Evolutionary conservation across 2,113 vertebrate species (phyloP).

Genomic region (Takifugu flavidus): DNA sequence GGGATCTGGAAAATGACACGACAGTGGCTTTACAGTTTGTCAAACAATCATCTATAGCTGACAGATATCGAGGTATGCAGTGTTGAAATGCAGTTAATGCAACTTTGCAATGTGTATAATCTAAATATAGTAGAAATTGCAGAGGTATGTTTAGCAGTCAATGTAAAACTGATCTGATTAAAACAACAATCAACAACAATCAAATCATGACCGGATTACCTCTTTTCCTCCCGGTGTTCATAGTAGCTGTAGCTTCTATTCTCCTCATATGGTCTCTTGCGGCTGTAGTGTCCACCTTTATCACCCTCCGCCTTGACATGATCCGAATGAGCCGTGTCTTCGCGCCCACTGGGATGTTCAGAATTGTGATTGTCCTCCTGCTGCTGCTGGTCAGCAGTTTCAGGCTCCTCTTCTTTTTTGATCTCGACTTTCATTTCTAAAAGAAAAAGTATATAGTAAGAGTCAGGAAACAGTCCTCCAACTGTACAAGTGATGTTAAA

Average conservation of each 20-base stretch:
- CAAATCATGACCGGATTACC: conserved; percentile 54
- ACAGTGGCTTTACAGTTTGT: background rate
- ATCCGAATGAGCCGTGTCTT: conserved; percentile 30
- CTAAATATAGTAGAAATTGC: too few species aligned
- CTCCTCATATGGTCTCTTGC: conserved; percentile 83
- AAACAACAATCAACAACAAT: too few species aligned
- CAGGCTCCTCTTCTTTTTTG: conserved; percentile 59
- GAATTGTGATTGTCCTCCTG: conserved; percentile 8
- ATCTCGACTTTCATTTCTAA: conserved; percentile 54
- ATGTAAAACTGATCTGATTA: background rate
- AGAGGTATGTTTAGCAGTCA: background rate
- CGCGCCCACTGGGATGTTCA: conserved; percentile 7
- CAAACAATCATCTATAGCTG: background rate
- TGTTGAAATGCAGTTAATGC: too few species aligned
- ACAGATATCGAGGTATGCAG: too few species aligned
- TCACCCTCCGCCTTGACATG: conserved; percentile 55
- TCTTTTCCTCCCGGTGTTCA: conserved; percentile 84
- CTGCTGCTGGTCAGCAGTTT: conserved; percentile 40
- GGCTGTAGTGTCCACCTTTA: conserved; percentile 61
- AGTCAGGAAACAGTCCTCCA: background rate
- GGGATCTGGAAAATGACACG: conserved; percentile 67
- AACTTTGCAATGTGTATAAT: too few species aligned
- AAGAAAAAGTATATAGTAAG: background rate
- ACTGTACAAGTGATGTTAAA: too few species aligned
- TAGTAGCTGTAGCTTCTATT: conserved; percentile 78